These are phyloP conservation scores for Phengaris arion DNA, from an alignment of 2,888 invertebrate species.

Conservation along the genomic window DNA sequence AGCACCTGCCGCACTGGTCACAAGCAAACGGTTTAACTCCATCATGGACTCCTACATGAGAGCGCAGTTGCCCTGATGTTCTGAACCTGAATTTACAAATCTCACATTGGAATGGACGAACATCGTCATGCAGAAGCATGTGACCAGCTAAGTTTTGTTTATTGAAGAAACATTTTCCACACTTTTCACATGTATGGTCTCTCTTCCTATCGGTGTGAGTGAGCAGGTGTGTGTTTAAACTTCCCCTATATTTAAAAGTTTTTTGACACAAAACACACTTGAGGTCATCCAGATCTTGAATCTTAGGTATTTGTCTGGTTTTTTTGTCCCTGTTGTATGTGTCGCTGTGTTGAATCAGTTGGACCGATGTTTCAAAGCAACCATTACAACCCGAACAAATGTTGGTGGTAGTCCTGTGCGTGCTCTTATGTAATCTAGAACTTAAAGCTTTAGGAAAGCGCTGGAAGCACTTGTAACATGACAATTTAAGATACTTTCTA, in stretches of 20 bases:
- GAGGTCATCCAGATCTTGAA: conserved; percentile 44
- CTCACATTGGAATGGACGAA: conserved; percentile 57
- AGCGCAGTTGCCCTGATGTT: conserved; percentile 48
- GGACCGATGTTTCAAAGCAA: conserved; percentile 47
- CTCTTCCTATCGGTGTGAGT: conserved; percentile 73
- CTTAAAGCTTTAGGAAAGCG: conserved; percentile 46
- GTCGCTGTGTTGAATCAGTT: conserved; percentile 49
- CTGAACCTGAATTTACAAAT: conserved; percentile 60
- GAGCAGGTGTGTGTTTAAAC: conserved; percentile 73
- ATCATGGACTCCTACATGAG: conserved; percentile 68
- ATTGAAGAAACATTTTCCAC: conserved; percentile 57
- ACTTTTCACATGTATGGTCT: conserved; percentile 60
- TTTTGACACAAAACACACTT: conserved; percentile 59
- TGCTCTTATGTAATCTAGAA: conserved; percentile 44
- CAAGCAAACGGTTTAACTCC: conserved; percentile 66
- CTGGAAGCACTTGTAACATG: conserved; percentile 56
- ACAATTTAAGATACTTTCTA: conserved; percentile 76
- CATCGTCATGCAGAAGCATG: conserved; percentile 54
- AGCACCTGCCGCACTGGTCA: conserved; percentile 66
- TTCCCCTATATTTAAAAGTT: conserved; percentile 50
- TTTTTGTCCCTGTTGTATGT: conserved; percentile 48
- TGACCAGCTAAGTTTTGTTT: conserved; percentile 53
- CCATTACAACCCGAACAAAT: conserved; percentile 58
- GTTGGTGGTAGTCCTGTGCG: conserved; percentile 46
- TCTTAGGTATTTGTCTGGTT: conserved; percentile 41